These are phyloP conservation scores for Hystrix brachyura DNA, from an alignment of 2,113 vertebrate species.

Conservation along the genomic window DNA sequence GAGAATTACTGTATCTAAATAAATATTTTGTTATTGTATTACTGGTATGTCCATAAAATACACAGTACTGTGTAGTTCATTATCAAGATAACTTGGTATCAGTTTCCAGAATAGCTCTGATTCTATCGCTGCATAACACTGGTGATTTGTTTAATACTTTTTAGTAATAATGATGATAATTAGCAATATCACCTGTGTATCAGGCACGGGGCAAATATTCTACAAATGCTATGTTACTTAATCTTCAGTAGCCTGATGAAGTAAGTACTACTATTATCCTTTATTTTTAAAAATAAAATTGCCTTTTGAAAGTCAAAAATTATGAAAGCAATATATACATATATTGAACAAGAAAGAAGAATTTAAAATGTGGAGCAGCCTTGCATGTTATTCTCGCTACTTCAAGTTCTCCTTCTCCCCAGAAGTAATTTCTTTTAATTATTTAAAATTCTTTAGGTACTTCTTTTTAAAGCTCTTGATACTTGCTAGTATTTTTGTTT, in stretches of 20 bases:
- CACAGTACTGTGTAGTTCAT: not conserved
- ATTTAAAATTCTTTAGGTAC: not conserved
- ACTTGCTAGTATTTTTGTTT: not conserved
- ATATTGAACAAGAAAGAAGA: not conserved
- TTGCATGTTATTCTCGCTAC: not conserved
- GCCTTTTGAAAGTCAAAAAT: not conserved
- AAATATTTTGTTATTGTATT: constrained; percentile 3
- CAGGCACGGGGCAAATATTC: not conserved
- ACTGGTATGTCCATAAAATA: constrained; percentile 13
- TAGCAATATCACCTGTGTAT: not conserved
- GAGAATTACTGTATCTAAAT: constrained; percentile 19
- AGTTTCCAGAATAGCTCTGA: not conserved
- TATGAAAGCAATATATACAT: not conserved
- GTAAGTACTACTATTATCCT: not conserved
- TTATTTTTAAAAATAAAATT: not conserved
- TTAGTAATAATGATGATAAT: constrained; percentile 8
- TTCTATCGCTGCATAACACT: not conserved
- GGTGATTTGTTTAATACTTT: not conserved
- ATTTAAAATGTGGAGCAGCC: not conserved
- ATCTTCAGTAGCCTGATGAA: not conserved
- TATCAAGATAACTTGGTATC: not conserved
- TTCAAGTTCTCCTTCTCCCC: not conserved
- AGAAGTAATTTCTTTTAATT: constrained; percentile 30
- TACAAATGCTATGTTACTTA: not conserved
- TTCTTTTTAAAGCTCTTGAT: constrained; percentile 24